phyloP scores from a whole-genome alignment of 1,140 invertebrate species.

The Penaeus indicus region DNA sequence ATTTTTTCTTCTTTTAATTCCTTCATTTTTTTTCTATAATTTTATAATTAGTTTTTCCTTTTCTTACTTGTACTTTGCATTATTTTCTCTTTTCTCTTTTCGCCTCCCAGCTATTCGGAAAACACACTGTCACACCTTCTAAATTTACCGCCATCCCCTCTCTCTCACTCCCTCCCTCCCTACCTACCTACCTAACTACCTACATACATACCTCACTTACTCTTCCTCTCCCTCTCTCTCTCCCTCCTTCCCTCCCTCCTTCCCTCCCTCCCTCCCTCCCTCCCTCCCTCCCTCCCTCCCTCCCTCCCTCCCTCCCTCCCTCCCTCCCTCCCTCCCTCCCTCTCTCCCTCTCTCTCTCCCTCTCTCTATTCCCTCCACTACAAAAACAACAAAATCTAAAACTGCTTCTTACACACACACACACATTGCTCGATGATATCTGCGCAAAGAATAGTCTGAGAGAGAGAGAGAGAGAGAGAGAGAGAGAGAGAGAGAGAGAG shows the following conservation, averaged over 20 bases:
- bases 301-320: neutral
- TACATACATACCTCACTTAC: slow-evolving; percentile 11
- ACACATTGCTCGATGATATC: neutral
- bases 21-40: no score
- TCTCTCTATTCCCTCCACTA: neutral
- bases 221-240: slow-evolving; percentile 36
- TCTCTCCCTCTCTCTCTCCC: slow-evolving; percentile 29
- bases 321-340: neutral
- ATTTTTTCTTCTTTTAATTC: no score
- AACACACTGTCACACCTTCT: no score
- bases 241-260: neutral
- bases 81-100: no score
- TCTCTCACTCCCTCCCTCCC: neutral
- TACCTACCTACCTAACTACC: no score
- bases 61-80: no score
- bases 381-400: no score
- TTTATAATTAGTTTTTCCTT: no score
- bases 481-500: slow-evolving; percentile 24
- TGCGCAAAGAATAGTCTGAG: neutral
- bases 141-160: no score
- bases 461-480: slow-evolving; percentile 36
- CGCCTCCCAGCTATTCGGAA: no score
- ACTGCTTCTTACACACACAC: neutral
- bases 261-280: neutral
- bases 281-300: slow-evolving; percentile 28